A percentile compares a stretch with the other conserved stretches of the same genome.
Evolutionary conservation across 2,113 vertebrate genomes (phyloP).

Genomic region (Erpornis zantholeuca): DNA sequence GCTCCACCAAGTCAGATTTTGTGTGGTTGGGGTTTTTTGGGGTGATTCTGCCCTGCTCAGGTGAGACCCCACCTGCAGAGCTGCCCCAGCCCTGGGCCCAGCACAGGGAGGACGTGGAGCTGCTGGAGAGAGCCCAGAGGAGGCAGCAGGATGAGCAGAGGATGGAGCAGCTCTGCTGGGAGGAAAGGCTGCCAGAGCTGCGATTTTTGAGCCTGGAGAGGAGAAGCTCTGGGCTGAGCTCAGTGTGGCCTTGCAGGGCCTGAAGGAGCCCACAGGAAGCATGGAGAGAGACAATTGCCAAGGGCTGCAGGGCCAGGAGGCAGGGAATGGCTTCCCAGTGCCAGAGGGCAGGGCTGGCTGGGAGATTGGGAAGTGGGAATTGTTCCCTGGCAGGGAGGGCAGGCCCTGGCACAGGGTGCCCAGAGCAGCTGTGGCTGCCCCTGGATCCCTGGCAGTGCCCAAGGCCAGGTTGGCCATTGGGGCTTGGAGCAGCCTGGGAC

Average conservation of each 20-base stretch:
- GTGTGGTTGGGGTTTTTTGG: background rate
- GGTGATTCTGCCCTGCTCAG: background rate
- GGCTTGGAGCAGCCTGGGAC: background rate
- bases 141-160: background rate
- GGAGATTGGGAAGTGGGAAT: background rate
- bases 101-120: background rate
- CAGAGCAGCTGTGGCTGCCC: background rate
- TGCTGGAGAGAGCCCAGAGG: background rate
- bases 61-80: background rate
- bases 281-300: too few relatives aligned
- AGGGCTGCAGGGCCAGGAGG: too few relatives aligned
- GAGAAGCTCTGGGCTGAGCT: background rate
- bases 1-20: background rate
- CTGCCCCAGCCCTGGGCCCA: background rate
- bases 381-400: background rate
- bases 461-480: background rate
- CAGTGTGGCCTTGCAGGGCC: too few relatives aligned
- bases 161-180: background rate
- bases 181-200: background rate
- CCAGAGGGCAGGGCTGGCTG: rapidly evolving
- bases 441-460: background rate
- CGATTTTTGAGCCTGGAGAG: background rate
- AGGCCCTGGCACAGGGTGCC: background rate
- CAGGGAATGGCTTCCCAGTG: background rate
- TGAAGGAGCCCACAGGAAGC: too few relatives aligned